phyloP scores from a whole-genome alignment of 2,888 invertebrate genomes.

The Coelopa pilipes region DNA sequence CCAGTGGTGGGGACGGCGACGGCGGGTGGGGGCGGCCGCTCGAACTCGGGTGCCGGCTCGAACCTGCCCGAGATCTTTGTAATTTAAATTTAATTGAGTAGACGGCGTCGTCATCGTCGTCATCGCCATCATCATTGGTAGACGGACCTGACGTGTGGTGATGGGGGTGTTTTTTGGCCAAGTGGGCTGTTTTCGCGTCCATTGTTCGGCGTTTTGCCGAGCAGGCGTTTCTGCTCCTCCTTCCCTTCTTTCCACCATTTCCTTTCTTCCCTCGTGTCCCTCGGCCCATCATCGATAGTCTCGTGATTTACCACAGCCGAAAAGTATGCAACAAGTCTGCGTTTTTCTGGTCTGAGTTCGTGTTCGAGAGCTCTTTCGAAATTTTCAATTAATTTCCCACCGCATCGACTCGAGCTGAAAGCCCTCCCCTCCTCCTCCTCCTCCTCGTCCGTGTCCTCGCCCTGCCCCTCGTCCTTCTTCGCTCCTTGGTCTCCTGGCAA shows the following conservation, averaged over 20 bases:
- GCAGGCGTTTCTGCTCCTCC: conserved; percentile 24
- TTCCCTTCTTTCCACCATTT: conserved; percentile 15
- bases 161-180: conserved; percentile 18
- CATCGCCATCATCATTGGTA: conserved; percentile 40
- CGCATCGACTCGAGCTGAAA: too few relatives aligned
- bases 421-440: too few relatives aligned
- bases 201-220: conserved; percentile 40
- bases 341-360: too few relatives aligned
- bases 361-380: neutral
- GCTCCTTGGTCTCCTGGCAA: neutral
- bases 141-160: conserved; percentile 36
- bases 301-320: neutral
- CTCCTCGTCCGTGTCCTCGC: too few relatives aligned
- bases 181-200: conserved; percentile 28
- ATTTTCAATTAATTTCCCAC: neutral
- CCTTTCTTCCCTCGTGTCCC: conserved; percentile 5
- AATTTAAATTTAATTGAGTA: conserved; percentile 58
- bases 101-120: conserved; percentile 33
- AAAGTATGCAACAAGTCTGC: conserved; percentile 7
- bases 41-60: neutral
- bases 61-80: conserved; percentile 41
- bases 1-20: neutral
- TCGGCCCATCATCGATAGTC: neutral
- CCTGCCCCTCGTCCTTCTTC: neutral
- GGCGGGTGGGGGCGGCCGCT: too few relatives aligned